Evolutionary conservation across 2,888 invertebrate species (phyloP), one percentile per base, ranked within the genome.

Genomic region (Sarcophaga rosellei): DNA sequence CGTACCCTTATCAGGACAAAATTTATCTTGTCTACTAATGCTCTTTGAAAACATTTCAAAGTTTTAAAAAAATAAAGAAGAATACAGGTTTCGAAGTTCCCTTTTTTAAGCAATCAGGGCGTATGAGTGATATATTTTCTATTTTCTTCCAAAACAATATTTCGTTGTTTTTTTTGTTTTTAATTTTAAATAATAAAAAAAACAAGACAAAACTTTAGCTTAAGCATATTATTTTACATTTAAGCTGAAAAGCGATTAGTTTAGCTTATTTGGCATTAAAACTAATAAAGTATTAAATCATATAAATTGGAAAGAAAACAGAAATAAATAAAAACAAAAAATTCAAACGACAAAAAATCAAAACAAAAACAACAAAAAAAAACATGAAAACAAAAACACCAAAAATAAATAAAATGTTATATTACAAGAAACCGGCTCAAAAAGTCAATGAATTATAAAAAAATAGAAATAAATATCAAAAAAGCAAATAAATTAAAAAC

Each of bases 401-500:
- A 17, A 35, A 23, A 61, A 35, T 4, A 44, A 80, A 68, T 21
- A 65, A 79, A 79, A 79, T 70, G 72, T 23, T 72, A 4, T 45
- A 73, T 73, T 72, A 68, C 69, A 74, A 77, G 66, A 86, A 86
- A 86, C 86, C 86, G 84, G 84, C 84, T 86, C 12, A 59, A 73
- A 73, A 77, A 86, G 76, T 68, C 75, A 83, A 84, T 73, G 78
- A 76, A 73, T 80, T 80, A 80, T 53, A 77, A 83, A 68, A 80
- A 73, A 35, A 65, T 15, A 65, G 17, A 17, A 65, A 15, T 65
- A 35, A 65, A 65, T 17, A 57, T 45, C n/a, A 63, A 53, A 76
- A 62, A 45, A 62, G 15, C 8, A 47, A 62, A 62, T 25, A 61
- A 35, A 53, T 23, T 21, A 10, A 79, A 69, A 74, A 69, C 3